Base-by-base conservation (phyloP, 2,113 vertebrate genomes). In the Rhadina sibilatrix region DNA sequence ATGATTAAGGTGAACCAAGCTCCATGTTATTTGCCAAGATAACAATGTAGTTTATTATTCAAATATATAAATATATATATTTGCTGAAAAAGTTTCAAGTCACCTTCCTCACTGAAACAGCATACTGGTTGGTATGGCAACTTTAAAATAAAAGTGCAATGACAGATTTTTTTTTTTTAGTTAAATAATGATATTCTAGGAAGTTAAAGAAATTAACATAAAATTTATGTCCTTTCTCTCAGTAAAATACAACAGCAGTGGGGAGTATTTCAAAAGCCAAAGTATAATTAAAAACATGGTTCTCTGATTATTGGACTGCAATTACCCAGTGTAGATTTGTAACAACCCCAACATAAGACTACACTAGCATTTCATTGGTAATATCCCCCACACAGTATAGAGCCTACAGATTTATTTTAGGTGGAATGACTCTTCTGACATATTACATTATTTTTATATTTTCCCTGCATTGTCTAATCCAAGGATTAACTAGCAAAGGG, bases 291-390 rank as follows among this genome's bases (percentile, higher is more conserved):
- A 77, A 94, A 92, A 56, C 4, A 57, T 2, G n/a, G 18, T 38
- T 86, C 40, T 71, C 13, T 30, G 33, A 56, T 37, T 60, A 69
- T 0, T 37, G 28, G 24, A 75, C 33, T 60, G 35, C 44, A 70
- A 68, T 33, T 60, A 81, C 15, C 21, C 40, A 37, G 19, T 2
- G 16, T 3, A 69, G 49, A 56, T 21, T 82, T 60, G 37, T 28
- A 53, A 71, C 22, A 59, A 63, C 27, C 27, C 15, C 50, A 77
- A 52, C 10, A 4, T 44, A 56, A 78, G n/a, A 65, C 50, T 30
- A 52, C 6, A 10, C 33, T 5, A 38, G 6, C 47, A 83, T 37
- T 40, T 60, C 2, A 6, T 8, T 0, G 0, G 17, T 84, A 77
- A 49, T 31, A 53, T 31, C 28, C 18, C 25, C 33, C 38, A 23